phyloP scores from a whole-genome alignment of 2,888 invertebrate genomes.

The Hylaea fasciaria region DNA sequence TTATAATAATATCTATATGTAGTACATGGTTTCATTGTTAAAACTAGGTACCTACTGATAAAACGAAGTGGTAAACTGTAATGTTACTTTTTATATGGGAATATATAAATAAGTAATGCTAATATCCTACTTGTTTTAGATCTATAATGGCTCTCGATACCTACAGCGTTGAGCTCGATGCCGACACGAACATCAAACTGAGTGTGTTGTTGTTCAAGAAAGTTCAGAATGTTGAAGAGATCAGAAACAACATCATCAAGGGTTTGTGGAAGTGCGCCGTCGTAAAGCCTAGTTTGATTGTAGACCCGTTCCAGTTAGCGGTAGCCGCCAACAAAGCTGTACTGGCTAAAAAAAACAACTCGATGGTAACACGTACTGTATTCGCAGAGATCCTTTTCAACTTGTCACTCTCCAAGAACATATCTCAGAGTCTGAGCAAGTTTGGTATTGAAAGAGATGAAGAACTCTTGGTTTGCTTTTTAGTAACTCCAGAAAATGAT shows the following conservation, averaged over 20 bases:
- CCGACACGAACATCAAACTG: conserved; percentile 68
- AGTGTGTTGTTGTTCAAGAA: conserved; percentile 84
- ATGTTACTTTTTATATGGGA: too few species aligned
- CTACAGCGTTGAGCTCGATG: conserved; percentile 71
- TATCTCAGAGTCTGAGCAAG: conserved; percentile 86
- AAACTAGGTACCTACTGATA: too few species aligned
- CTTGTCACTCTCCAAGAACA: conserved; percentile 88
- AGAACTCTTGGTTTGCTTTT: conserved; percentile 66
- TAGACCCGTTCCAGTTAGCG: conserved; percentile 85
- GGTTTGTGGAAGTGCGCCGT: conserved; percentile 86
- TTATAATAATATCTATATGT: too few species aligned
- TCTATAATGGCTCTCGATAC: conserved; percentile 51
- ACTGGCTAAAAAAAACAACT: conserved; percentile 71
- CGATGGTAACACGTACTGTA: conserved; percentile 85
- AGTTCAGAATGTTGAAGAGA: conserved; percentile 83
- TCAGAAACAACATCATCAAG: conserved; percentile 82
- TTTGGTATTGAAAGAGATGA: conserved; percentile 84
- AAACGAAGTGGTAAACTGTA: too few species aligned
- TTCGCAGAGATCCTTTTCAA: conserved; percentile 88
- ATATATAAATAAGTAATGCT: too few species aligned
- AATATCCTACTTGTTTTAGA: too few species aligned
- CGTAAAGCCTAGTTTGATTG: conserved; percentile 85
- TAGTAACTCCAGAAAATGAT: conserved; percentile 53
- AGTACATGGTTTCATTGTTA: too few species aligned
- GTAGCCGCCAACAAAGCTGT: conserved; percentile 89